Percentiles rank a stretch among this genome's conserved stretches.
These are phyloP conservation scores for Nomada ferruginata DNA, from an alignment of 2,888 invertebrate genomes.

Conservation along the genomic window DNA sequence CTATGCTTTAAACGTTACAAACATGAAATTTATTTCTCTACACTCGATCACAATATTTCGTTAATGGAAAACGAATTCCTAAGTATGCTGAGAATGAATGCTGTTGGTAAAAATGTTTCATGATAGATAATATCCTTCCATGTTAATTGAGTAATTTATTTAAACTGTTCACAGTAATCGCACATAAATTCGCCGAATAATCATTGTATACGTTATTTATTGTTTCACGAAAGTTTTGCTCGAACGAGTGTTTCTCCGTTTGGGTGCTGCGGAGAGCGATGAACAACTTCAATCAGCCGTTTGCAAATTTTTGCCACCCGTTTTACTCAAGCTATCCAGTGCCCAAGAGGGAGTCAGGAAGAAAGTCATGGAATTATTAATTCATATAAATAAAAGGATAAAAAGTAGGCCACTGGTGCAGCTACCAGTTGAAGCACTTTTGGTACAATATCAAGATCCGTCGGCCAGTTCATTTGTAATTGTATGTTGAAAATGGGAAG, in stretches of 20 bases:
- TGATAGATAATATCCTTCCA: not conserved
- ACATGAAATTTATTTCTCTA: not conserved
- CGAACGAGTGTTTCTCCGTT: slow-evolving; percentile 94
- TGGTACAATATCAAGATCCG: slow-evolving; percentile 92
- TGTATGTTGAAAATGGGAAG: slow-evolving; percentile 85
- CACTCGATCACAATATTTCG: not conserved
- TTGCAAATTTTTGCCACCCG: slow-evolving; percentile 93
- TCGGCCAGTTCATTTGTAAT: slow-evolving; percentile 91
- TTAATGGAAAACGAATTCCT: not conserved
- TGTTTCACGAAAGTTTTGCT: slow-evolving; percentile 88
- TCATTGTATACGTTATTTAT: slow-evolving; percentile 28
- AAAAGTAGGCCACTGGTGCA: slow-evolving; percentile 93
- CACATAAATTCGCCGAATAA: not conserved
- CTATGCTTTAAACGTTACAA: not conserved
- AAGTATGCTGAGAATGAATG: not conserved
- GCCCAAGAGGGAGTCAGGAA: slow-evolving; percentile 92
- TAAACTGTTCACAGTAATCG: not conserved
- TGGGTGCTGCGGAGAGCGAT: slow-evolving; percentile 95
- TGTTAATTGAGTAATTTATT: not conserved
- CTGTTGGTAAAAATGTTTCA: not conserved
- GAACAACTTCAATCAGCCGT: slow-evolving; percentile 94
- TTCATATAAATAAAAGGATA: slow-evolving; percentile 95
- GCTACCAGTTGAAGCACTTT: slow-evolving; percentile 93
- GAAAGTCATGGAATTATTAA: slow-evolving; percentile 96
- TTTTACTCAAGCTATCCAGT: slow-evolving; percentile 95